Evolutionary conservation across 2,888 invertebrate genomes (phyloP).

Genomic region (Pogonocherus hispidulus): DNA sequence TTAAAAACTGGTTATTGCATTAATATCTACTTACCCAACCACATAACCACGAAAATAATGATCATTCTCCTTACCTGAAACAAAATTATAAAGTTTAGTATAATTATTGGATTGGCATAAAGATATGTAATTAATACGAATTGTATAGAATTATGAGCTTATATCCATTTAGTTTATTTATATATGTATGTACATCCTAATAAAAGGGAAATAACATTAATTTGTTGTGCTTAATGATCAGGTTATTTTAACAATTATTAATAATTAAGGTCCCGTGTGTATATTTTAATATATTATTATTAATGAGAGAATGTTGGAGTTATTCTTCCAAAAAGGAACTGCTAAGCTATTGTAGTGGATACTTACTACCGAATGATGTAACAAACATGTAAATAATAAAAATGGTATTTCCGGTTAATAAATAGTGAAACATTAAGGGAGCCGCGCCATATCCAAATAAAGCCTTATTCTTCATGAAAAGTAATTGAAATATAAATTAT

Average conservation of each 20-base stretch:
- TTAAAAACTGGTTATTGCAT: neutral
- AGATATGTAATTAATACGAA: constrained; percentile 12
- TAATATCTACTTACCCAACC: too few relatives aligned
- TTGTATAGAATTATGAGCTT: constrained; percentile 6
- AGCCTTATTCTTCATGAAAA: too few relatives aligned
- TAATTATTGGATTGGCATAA: neutral
- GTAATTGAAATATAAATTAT: too few relatives aligned
- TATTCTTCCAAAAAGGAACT: too few relatives aligned
- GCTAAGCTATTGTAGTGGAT: too few relatives aligned
- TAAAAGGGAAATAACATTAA: neutral
- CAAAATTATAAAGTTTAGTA: constrained; percentile 5
- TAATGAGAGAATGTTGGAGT: constrained; percentile 2
- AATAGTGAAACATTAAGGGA: too few relatives aligned
- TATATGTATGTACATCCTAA: too few relatives aligned
- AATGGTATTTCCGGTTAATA: too few relatives aligned
- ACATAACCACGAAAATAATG: constrained; percentile 3
- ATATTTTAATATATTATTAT: neutral
- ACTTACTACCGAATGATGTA: too few relatives aligned
- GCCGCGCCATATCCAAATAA: too few relatives aligned
- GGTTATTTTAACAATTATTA: constrained; percentile 7
- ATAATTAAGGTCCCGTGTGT: neutral
- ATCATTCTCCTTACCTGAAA: constrained; percentile 12
- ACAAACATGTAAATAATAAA: too few relatives aligned
- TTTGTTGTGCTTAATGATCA: neutral
- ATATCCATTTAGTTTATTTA: neutral